Evolutionary conservation across 2,888 invertebrate genomes (phyloP).

Genomic region (Plebejus anna): DNA sequence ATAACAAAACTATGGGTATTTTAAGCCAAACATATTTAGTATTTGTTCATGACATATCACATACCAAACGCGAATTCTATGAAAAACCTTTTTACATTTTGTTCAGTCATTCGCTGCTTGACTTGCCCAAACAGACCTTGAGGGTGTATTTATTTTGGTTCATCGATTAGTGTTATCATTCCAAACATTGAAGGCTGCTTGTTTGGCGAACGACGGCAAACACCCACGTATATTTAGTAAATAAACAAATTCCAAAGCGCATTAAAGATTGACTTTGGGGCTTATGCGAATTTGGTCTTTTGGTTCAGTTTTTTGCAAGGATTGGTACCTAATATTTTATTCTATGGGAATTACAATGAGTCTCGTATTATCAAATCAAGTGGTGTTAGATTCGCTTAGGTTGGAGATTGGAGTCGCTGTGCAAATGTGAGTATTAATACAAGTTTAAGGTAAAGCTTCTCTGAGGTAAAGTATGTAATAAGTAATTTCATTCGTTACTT

Average conservation of each 20-base stretch:
- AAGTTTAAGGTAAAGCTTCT: no score
- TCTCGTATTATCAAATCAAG: neutral
- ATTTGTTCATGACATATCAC: neutral
- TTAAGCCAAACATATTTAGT: constrained; percentile 6
- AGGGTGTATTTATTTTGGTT: constrained; percentile 72
- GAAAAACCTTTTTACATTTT: neutral
- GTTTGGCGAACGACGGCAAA: constrained; percentile 45
- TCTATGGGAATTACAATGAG: neutral
- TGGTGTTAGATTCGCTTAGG: neutral
- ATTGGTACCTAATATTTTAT: neutral
- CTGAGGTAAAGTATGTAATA: no score
- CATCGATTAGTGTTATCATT: constrained; percentile 59
- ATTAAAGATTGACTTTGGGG: constrained; percentile 12
- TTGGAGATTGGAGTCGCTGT: no score
- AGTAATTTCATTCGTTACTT: no score
- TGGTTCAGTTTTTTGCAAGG: neutral
- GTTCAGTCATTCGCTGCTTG: constrained; percentile 9
- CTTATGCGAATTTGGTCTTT: neutral
- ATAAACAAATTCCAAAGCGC: constrained; percentile 39
- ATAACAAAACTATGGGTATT: neutral
- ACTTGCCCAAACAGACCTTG: constrained; percentile 47
- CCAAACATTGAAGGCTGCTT: constrained; percentile 60
- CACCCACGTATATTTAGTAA: constrained; percentile 42
- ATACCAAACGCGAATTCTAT: neutral
- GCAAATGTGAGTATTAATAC: no score